Base-by-base conservation (phyloP, 1,140 invertebrate species). In the Stegodyphus dumicola region DNA sequence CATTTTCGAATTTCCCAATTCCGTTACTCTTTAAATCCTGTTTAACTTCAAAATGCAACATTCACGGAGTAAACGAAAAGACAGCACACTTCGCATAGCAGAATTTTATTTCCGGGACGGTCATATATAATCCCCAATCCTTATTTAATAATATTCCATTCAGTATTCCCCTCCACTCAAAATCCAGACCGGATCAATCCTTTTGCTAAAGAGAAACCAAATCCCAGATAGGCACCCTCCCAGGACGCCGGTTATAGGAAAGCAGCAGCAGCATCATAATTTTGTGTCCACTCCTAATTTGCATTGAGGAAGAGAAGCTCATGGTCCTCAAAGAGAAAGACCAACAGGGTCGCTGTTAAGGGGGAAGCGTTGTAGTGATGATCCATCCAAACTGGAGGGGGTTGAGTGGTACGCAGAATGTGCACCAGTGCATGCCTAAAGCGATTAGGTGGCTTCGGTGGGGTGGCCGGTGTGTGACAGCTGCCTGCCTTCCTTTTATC, bases 351-450 rank as follows among this genome's bases (percentile, higher is more conserved):
- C 33, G 33, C 33, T 33, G 3, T 33, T 33, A 33, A 33, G 33
- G 33, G 33, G 33, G 33, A 3, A 33, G 33, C 33, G 33, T 33
- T 33, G 33, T 3, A n/a, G 65, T 7, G 17, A 7, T 67, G 65
- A 67, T 67, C 65, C 17, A 15, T n/a, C 65, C 17, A 67, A 17
- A n/a, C 9, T 2, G 17, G 2, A 17, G 65, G 65, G 65, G 15
- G 33, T 3, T 33, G 33, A 1, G 33, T 15, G 11, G n/a, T 17
- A 67, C 60, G 60, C 49, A 60, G 53, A 77, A n/a, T 17, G 70
- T 51, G 33, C 77, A 83, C 10, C 15, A 65, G 79, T 33, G 78
- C 76, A 83, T 87, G 70, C 79, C 54, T 77, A 85, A 70, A 85
- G 75, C 74, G 74, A 85, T 85, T 77, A 77, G 74, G 71, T 9